A percentile compares a stretch with the other conserved stretches of the same genome.
These are phyloP conservation scores for Chloroceryle amazona DNA, from an alignment of 2,797 vertebrate genomes.

Conservation along the genomic window DNA sequence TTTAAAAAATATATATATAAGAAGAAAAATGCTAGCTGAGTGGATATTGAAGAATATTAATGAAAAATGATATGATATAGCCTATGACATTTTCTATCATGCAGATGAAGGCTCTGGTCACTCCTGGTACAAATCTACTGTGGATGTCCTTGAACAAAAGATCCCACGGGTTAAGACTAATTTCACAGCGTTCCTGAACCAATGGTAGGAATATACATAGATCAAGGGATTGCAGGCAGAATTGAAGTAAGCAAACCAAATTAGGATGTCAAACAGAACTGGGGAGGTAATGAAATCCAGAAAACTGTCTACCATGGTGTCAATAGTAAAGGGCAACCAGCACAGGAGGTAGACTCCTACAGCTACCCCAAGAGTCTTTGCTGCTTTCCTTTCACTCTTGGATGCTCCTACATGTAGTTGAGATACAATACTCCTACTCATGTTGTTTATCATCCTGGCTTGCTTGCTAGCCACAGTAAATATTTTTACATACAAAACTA, in stretches of 20 bases:
- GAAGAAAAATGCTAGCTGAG: background rate
- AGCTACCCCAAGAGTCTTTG: slow-evolving; percentile 65
- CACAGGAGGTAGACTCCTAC: slow-evolving; percentile 69
- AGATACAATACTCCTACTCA: background rate
- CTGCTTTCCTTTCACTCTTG: slow-evolving; percentile 67
- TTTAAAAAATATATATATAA: background rate
- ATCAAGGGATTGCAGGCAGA: slow-evolving; percentile 73
- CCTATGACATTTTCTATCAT: slow-evolving; percentile 74
- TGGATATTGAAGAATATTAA: background rate
- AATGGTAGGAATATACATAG: slow-evolving; percentile 71
- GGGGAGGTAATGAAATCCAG: slow-evolving; percentile 55
- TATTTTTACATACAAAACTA: slow-evolving; percentile 65
- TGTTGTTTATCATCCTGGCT: slow-evolving; percentile 52
- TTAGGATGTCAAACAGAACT: slow-evolving; percentile 67
- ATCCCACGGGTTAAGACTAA: slow-evolving; percentile 36
- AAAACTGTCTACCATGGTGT: slow-evolving; percentile 55
- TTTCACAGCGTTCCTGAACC: slow-evolving; percentile 75
- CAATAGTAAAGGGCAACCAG: slow-evolving; percentile 68
- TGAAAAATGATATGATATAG: background rate
- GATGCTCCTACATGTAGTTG: background rate
- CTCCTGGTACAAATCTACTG: slow-evolving; percentile 61
- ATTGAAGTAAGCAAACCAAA: slow-evolving; percentile 76
- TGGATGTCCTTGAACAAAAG: slow-evolving; percentile 19
- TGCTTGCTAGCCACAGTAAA: slow-evolving; percentile 69
- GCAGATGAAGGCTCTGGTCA: slow-evolving; percentile 29